Evolutionary conservation across 2,113 vertebrate species (phyloP), one percentile per base, ranked within the genome.

Genomic region (Bombycilla garrulus): DNA sequence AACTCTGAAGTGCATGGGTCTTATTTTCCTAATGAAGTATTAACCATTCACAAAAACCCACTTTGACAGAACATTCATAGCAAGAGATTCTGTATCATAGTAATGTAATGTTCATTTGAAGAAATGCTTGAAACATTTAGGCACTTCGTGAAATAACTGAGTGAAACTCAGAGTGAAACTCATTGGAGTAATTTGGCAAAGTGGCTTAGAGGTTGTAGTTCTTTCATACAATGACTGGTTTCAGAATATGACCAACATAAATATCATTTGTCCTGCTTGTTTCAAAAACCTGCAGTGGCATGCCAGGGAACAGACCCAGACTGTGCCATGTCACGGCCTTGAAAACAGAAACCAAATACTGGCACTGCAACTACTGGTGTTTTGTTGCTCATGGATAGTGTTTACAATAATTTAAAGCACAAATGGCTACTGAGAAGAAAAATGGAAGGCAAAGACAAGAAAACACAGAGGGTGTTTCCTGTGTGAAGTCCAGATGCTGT

Each of bases 401-500:
- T 40, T 40, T 12, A 45, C 16, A 74, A 5, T 7, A 33, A 67
- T 23, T 66, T 40, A 36, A 66, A 85, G n/a, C 50, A 74, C 16
- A 35, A 44, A 29, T 9, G 23, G 54, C 19, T 76, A 31, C 21
- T 33, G 17, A 10, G 8, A 28, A 60, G 51, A 67, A 44, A 26
- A 48, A 13, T 15, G 31, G 25, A 45, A 65, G 14, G 17, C 35
- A 83, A 80, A 31, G 42, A 69, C 1, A 0, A 12, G 14, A 15
- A 73, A 69, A 28, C 33, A 35, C 0, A 0, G 18, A n/a, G 20
- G 9, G 7, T 1, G 0, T n/a, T 86, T 66, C n/a, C 47, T 38
- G 15, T 11, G 31, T 42, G 10, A 86, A 28, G 19, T 50, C 33
- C 33, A 64, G 54, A 19, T 42, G 22, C 20, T 70, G 9, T 20